Evolutionary conservation across 2,888 invertebrate genomes (phyloP), one percentile per base, ranked within the genome.

Genomic region (Stenurella melanura): DNA sequence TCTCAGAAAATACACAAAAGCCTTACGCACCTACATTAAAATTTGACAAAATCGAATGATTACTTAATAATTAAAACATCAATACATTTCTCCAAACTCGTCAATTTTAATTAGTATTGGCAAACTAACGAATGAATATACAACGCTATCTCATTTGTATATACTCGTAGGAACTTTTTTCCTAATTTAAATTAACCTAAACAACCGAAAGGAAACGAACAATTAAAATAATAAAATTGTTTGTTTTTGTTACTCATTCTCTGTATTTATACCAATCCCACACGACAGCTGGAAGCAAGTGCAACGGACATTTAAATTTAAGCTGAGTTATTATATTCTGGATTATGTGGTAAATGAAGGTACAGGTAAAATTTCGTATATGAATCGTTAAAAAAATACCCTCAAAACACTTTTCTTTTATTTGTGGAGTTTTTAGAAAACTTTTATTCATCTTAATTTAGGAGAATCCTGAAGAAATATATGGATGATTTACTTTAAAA

Each of bases 191-290:
- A 64, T 38, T 10, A 50, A 50, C 50, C n/a, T 50, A 50, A 50
- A 50, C 50, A 50, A n/a, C 6, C 6, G 50, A 74, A 73, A 80
- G 82, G 82, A 82, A 80, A 76, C 78, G 66, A 66, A 71, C 76
- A 82, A 82, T 82, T 82, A 82, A 80, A 80, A 74, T 78, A 82
- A 82, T 80, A 76, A 78, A 80, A 78, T 74, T 75, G 80, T 79
- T 74, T 75, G 57, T 78, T 75, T 78, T 74, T 78, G 69, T 61
- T 73, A 69, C 71, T 73, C 68, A 69, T 74, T 69, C 42, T 6
- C 12, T n/a, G 50, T 50, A n/a, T 50, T 50, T 50, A 15, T 50
- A 4, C 73, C 26, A 42, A 15, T 50, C 50, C 73, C 26, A 42
- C 38, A 42, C 11, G 38, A 64, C 64, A 64, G 64, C 64, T 64